A percentile compares a stretch with the other conserved stretches of the same genome.
phyloP scores from a whole-genome alignment of 2,797 vertebrate species.

The Gallinago solitaria region DNA sequence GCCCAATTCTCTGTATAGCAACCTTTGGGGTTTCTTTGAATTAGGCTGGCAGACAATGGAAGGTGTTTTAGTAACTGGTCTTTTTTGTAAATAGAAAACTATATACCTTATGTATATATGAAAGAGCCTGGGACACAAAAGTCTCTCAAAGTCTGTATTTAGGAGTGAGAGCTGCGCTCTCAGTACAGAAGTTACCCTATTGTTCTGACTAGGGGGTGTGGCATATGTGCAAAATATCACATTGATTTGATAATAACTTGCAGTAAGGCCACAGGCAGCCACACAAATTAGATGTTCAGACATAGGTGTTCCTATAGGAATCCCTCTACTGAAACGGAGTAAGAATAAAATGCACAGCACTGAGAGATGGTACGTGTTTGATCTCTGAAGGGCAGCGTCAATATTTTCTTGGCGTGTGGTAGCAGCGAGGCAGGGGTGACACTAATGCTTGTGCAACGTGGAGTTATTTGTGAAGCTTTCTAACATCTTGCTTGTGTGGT shows the following conservation, averaged over 20 bases:
- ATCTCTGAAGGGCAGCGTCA: neutral
- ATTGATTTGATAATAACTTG: neutral
- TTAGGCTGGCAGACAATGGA: neutral
- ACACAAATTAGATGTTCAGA: neutral
- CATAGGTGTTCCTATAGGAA: neutral
- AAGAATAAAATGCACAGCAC: neutral
- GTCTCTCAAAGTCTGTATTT: neutral
- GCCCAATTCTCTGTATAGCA: neutral
- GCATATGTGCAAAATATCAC: neutral
- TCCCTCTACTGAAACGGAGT: neutral
- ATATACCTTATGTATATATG: neutral
- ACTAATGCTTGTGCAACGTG: neutral
- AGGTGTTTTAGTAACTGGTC: neutral
- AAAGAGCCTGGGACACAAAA: neutral
- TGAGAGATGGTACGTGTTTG: neutral
- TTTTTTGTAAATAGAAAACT: neutral
- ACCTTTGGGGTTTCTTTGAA: neutral
- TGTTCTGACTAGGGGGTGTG: neutral
- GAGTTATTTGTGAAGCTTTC: neutral
- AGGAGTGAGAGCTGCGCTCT: neutral
- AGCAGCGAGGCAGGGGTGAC: neutral
- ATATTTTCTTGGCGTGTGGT: neutral
- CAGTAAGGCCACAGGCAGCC: neutral
- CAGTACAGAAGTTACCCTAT: neutral
- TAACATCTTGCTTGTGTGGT: conserved; percentile 79